A percentile compares a stretch with the other conserved stretches of the same genome.
phyloP scores from a whole-genome alignment of 2,113 vertebrate species.

The Amazona guildingii region DNA sequence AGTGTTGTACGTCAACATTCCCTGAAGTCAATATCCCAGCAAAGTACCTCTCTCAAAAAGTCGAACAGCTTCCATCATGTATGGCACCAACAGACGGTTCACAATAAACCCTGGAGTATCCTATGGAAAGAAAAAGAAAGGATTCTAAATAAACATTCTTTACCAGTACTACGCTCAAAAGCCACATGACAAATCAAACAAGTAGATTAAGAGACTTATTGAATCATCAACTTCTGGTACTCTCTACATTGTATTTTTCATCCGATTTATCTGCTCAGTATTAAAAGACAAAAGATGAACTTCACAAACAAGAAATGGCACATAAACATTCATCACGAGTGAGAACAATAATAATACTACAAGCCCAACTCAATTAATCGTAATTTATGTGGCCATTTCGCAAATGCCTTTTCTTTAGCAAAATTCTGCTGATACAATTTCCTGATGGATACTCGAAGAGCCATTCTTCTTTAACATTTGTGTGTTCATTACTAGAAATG shows the following conservation, averaged over 20 bases:
- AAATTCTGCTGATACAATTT: not conserved
- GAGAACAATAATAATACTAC: not conserved
- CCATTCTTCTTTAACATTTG: not conserved
- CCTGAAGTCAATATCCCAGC: not conserved
- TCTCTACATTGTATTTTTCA: not conserved
- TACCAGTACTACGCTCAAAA: not conserved
- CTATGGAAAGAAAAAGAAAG: slow-evolving; percentile 60
- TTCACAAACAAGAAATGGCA: not conserved
- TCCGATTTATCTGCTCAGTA: not conserved
- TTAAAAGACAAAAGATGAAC: not conserved
- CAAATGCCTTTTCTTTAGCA: not conserved
- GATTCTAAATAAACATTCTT: not conserved
- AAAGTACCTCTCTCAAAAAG: slow-evolving; percentile 89
- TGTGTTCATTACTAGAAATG: not conserved
- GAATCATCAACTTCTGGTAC: not conserved
- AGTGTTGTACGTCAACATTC: not conserved
- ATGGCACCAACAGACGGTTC: slow-evolving; percentile 93
- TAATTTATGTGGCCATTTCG: not conserved
- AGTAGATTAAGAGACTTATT: not conserved
- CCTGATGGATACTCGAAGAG: not conserved
- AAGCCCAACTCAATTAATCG: not conserved
- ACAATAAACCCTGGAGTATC: slow-evolving; percentile 96
- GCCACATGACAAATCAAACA: not conserved
- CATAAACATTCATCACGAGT: not conserved
- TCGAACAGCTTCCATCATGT: slow-evolving; percentile 88